Percentiles rank a stretch among this genome's conserved stretches.
Conservation (phyloP, 2,113 vertebrate genomes). For the Tragulus kanchil region DNA sequence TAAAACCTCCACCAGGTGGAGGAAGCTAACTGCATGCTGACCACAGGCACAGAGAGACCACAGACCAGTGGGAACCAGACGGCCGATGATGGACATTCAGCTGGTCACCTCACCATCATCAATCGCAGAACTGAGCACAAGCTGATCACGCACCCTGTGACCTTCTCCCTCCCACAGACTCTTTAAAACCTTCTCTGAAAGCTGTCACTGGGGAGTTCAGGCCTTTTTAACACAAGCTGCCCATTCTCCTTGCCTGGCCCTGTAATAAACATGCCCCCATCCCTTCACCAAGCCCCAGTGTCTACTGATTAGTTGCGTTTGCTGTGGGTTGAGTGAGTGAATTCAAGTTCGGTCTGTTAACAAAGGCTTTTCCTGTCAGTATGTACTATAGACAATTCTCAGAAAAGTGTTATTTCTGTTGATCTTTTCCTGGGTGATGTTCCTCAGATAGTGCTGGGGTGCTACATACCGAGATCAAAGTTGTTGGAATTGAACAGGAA, state of each 20-base stretch:
- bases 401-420: neutral
- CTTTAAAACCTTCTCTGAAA: neutral
- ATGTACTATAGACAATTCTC: neutral
- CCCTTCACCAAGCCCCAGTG: neutral
- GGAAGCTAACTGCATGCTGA: neutral
- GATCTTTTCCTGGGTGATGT: neutral
- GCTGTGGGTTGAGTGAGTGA: neutral
- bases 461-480: slow-evolving; percentile 94
- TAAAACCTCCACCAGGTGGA: neutral
- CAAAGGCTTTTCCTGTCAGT: neutral
- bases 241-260: neutral
- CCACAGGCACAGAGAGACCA: neutral
- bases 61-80: neutral
- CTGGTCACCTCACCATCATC: neutral
- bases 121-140: neutral
- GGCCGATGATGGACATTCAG: neutral
- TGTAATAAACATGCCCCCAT: neutral
- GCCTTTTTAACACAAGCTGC: neutral
- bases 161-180: neutral
- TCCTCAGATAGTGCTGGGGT: accelerated
- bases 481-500: slow-evolving; percentile 99
- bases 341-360: neutral
- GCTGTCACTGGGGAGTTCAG: neutral
- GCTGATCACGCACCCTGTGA: neutral
- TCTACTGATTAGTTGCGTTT: neutral